Evolutionary conservation across 2,888 invertebrate species (phyloP).

Genomic region (Ichneumon xanthorius): DNA sequence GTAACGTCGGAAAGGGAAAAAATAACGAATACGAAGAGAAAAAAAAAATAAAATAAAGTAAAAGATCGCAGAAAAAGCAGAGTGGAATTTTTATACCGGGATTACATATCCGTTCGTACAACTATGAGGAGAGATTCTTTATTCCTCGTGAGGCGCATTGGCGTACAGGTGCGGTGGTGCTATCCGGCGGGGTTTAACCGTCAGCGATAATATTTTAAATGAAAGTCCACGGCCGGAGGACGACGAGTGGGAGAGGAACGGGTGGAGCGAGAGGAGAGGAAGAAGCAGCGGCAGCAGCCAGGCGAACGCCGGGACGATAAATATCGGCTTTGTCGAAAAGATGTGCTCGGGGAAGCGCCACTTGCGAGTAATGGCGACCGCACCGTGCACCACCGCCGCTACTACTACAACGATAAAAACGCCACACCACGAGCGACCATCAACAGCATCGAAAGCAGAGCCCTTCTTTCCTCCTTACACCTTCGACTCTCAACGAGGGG

Average conservation of each 20-base stretch:
- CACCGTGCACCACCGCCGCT: slow-evolving; percentile 37
- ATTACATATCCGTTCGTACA: not conserved
- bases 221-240: slow-evolving; percentile 74
- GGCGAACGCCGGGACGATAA: slow-evolving; percentile 78
- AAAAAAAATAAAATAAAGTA: slow-evolving; percentile 39
- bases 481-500: slow-evolving; percentile 36
- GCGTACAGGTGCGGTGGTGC: slow-evolving; percentile 24
- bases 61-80: slow-evolving; percentile 21
- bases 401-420: slow-evolving; percentile 21
- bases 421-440: slow-evolving; percentile 29
- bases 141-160: slow-evolving; percentile 4
- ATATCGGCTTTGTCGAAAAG: slow-evolving; percentile 82
- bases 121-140: slow-evolving; percentile 27
- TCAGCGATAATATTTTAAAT: slow-evolving; percentile 83
- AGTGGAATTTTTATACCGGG: slow-evolving; percentile 23
- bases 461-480: slow-evolving; percentile 37
- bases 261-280: not conserved
- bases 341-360: slow-evolving; percentile 81
- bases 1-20: not conserved
- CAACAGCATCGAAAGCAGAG: slow-evolving; percentile 41
- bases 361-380: slow-evolving; percentile 83
- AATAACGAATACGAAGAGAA: not conserved
- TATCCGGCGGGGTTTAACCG: slow-evolving; percentile 69
- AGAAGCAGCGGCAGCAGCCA: slow-evolving; percentile 68
- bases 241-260: not conserved